A percentile compares a stretch with the other conserved stretches of the same genome.
Conservation (phyloP, 1,140 invertebrate genomes). For the Chironomus tepperi region DNA sequence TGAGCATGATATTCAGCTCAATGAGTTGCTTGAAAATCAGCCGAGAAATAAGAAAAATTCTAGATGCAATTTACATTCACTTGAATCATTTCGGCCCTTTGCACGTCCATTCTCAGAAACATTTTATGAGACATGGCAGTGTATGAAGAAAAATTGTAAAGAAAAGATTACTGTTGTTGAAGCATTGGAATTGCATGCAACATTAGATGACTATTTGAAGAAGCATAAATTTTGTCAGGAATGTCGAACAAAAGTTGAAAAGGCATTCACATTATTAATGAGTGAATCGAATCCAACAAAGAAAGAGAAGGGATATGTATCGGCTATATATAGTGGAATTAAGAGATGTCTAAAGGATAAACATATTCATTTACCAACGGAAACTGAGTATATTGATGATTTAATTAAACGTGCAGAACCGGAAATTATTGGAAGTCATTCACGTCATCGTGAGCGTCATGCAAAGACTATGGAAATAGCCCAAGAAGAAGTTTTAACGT, state of each 20-base stretch:
- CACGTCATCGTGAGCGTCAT: slow-evolving; percentile 71
- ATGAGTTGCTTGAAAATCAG: slow-evolving; percentile 69
- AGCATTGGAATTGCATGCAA: slow-evolving; percentile 67
- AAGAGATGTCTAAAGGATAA: slow-evolving; percentile 74
- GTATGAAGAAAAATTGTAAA: slow-evolving; percentile 71
- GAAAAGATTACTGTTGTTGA: slow-evolving; percentile 81
- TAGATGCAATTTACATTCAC: slow-evolving; percentile 74
- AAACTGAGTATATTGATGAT: slow-evolving; percentile 77
- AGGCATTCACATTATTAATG: slow-evolving; percentile 77
- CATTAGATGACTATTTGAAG: slow-evolving; percentile 77
- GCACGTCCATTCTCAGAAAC: slow-evolving; percentile 57
- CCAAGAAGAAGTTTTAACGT: slow-evolving; percentile 90
- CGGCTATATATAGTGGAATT: slow-evolving; percentile 75
- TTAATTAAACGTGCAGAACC: slow-evolving; percentile 83
- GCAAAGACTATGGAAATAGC: slow-evolving; percentile 91
- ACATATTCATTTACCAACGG: slow-evolving; percentile 77
- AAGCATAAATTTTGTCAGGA: slow-evolving; percentile 90
- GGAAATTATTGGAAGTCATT: slow-evolving; percentile 64
- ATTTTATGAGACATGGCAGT: slow-evolving; percentile 80
- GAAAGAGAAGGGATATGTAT: slow-evolving; percentile 76
- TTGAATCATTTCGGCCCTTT: slow-evolving; percentile 64
- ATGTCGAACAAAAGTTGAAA: slow-evolving; percentile 76
- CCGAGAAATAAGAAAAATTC: slow-evolving; percentile 77
- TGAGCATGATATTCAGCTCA: slow-evolving; percentile 70
- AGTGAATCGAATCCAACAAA: slow-evolving; percentile 72